Evolutionary conservation across 2,113 vertebrate genomes (phyloP).

Genomic region (Actenoides lindsayi): DNA sequence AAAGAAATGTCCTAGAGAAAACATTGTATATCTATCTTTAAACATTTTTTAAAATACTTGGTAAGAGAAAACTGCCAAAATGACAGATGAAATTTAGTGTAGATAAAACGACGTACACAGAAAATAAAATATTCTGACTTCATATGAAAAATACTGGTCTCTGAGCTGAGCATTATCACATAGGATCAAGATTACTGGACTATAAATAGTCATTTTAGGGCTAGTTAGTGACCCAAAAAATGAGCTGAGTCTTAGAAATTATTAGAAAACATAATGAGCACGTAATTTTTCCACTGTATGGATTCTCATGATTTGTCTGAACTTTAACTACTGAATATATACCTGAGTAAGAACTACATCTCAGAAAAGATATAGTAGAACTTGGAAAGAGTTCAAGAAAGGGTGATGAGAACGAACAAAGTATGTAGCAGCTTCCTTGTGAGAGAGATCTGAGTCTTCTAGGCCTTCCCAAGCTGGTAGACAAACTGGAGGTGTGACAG

Average conservation of each 20-base stretch:
- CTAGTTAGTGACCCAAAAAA: not conserved
- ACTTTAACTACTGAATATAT: not conserved
- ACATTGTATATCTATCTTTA: not conserved
- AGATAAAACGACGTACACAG: not conserved
- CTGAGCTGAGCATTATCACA: not conserved
- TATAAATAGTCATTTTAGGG: not conserved
- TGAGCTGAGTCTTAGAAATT: not conserved
- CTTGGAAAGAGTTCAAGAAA: not conserved
- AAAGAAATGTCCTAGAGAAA: not conserved
- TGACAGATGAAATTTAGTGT: not conserved
- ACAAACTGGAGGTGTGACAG: not conserved
- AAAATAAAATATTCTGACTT: not conserved
- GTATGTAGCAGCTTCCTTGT: not conserved
- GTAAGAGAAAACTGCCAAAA: not conserved
- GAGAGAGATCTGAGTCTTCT: not conserved
- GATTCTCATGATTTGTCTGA: not conserved
- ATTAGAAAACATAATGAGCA: not conserved
- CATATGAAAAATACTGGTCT: not conserved
- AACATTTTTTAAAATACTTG: not conserved
- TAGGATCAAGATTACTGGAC: not conserved
- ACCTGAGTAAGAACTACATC: not conserved
- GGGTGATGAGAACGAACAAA: not conserved
- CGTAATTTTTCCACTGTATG: not conserved
- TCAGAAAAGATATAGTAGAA: not conserved
- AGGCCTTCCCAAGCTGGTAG: not conserved